Percentiles rank a stretch among this genome's conserved stretches.
phyloP scores from a whole-genome alignment of 1,140 invertebrate genomes.

The Amyelois transitella region DNA sequence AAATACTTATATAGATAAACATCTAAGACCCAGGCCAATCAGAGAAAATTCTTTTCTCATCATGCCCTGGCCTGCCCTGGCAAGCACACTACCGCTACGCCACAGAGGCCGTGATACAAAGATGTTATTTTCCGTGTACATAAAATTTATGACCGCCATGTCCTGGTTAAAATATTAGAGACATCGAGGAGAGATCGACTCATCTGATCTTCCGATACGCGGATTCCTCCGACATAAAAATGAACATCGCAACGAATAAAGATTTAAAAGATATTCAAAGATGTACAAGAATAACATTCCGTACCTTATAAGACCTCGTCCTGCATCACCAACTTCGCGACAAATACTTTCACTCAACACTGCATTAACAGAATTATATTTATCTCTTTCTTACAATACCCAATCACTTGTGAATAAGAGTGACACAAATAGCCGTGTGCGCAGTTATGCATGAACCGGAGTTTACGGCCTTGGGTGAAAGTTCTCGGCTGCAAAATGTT shows the following conservation, averaged over 20 bases:
- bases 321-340: neutral
- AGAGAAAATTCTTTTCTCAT: no score
- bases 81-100: no score
- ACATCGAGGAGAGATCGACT: no score
- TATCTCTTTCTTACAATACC: slow-evolving; percentile 8
- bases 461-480: slow-evolving; percentile 52
- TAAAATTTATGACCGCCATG: no score
- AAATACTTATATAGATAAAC: no score
- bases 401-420: slow-evolving; percentile 26
- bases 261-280: neutral
- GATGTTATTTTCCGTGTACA: no score
- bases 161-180: no score
- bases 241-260: neutral
- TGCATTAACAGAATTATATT: slow-evolving; percentile 1
- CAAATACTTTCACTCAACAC: slow-evolving; percentile 10
- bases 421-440: slow-evolving; percentile 27
- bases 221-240: neutral
- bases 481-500: slow-evolving; percentile 6
- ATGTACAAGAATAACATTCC: neutral
- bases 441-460: slow-evolving; percentile 29
- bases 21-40: no score
- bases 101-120: no score
- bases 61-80: no score
- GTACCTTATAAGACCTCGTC: neutral
- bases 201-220: no score